These are phyloP conservation scores for Cryptus armator DNA, from an alignment of 2,888 invertebrate species.

Conservation along the genomic window DNA sequence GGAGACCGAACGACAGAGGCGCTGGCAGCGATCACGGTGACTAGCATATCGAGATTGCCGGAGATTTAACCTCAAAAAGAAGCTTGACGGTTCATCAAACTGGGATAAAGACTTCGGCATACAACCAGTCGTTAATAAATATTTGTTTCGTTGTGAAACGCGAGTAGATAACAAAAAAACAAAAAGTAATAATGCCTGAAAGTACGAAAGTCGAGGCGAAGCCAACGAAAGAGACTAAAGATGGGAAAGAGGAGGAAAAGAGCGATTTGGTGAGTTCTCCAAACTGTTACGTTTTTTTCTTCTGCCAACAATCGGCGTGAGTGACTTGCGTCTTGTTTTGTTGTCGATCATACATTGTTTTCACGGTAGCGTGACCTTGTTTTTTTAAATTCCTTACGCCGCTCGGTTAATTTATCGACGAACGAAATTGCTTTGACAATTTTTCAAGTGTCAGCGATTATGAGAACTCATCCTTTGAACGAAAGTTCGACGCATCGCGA, in stretches of 20 bases:
- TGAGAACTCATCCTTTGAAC: slow-evolving; percentile 39
- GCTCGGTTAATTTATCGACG: not conserved
- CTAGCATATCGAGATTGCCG: slow-evolving; percentile 76
- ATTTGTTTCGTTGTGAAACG: slow-evolving; percentile 38
- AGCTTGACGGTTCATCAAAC: slow-evolving; percentile 67
- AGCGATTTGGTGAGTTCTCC: slow-evolving; percentile 85
- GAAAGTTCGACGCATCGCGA: not conserved
- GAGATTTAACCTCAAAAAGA: slow-evolving; percentile 70
- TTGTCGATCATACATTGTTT: slow-evolving; percentile 53
- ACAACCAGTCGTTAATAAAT: slow-evolving; percentile 19
- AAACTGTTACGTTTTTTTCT: slow-evolving; percentile 13
- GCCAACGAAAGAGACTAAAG: slow-evolving; percentile 83
- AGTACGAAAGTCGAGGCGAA: slow-evolving; percentile 84
- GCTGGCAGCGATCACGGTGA: slow-evolving; percentile 72
- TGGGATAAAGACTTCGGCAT: slow-evolving; percentile 32
- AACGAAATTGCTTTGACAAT: not conserved
- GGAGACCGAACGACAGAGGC: slow-evolving; percentile 3
- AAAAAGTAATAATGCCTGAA: slow-evolving; percentile 80
- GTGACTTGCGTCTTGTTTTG: slow-evolving; percentile 64
- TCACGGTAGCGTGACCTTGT: not conserved
- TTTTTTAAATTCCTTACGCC: slow-evolving; percentile 17
- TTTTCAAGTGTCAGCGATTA: not conserved
- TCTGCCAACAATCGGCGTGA: slow-evolving; percentile 33
- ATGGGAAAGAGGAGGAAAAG: slow-evolving; percentile 86
- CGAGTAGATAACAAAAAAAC: slow-evolving; percentile 15